A percentile compares a stretch with the other conserved stretches of the same genome.
phyloP scores from a whole-genome alignment of 1,140 invertebrate genomes.

The Platyscapa corneri region DNA sequence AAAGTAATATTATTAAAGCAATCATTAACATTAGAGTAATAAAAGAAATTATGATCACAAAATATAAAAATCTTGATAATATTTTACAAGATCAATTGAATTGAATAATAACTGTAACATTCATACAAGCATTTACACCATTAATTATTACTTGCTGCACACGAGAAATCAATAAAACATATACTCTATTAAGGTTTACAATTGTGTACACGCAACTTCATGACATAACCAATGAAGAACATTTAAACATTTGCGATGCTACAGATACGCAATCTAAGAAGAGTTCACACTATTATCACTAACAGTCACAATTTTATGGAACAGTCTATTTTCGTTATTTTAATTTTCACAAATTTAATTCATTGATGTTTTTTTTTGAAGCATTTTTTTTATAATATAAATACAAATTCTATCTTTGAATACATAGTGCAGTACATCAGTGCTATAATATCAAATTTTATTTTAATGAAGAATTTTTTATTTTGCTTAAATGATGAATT shows the following conservation, averaged over 20 bases:
- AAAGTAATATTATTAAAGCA: not conserved
- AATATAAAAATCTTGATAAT: not conserved
- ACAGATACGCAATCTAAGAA: not conserved
- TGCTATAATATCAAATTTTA: too few species aligned
- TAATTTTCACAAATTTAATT: not conserved
- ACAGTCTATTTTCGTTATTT: slow-evolving; percentile 8
- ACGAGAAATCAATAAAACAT: slow-evolving; percentile 40
- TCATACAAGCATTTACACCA: not conserved
- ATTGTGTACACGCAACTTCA: slow-evolving; percentile 27
- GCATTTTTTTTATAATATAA: not conserved
- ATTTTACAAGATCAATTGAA: not conserved
- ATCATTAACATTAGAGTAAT: not conserved
- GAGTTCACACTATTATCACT: not conserved
- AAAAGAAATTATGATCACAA: too few species aligned
- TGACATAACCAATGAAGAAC: slow-evolving; percentile 22
- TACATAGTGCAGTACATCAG: not conserved
- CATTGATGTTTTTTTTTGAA: not conserved
- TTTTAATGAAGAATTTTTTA: too few species aligned
- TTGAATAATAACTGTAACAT: slow-evolving; percentile 23
- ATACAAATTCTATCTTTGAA: not conserved
- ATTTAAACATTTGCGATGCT: not conserved
- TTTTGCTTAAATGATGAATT: not conserved
- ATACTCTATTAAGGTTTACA: slow-evolving; percentile 21
- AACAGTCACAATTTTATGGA: not conserved
- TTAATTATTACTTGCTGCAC: slow-evolving; percentile 2